Percentiles rank a stretch among this genome's conserved stretches.
Conservation (phyloP, 2,888 invertebrate genomes). For the Ceriagrion tenellum region DNA sequence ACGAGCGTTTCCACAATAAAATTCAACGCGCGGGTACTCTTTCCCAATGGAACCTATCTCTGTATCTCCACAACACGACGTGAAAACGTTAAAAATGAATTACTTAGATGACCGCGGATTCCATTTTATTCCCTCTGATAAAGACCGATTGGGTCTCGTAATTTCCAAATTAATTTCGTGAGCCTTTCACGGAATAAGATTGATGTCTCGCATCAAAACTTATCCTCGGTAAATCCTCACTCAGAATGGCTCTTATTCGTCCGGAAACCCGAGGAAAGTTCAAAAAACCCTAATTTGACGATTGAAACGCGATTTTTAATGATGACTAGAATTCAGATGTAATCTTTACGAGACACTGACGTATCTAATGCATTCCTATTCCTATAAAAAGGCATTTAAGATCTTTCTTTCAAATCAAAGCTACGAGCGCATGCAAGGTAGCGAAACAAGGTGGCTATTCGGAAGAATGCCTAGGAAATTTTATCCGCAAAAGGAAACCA, state of each 20-base stretch:
- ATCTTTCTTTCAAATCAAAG: neutral
- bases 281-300: neutral
- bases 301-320: neutral
- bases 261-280: slow-evolving; percentile 18
- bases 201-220: neutral
- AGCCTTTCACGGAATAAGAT: neutral
- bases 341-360: neutral
- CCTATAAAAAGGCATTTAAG: neutral
- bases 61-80: neutral
- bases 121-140: neutral
- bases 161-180: neutral
- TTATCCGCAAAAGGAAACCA: neutral
- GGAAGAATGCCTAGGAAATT: neutral
- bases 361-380: neutral
- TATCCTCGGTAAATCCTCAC: neutral
- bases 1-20: neutral
- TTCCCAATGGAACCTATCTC: neutral
- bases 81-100: neutral
- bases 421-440: neutral
- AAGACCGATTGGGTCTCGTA: neutral
- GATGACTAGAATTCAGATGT: neutral
- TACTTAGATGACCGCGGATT: neutral
- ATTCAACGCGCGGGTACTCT: neutral
- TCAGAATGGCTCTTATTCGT: slow-evolving; percentile 10
- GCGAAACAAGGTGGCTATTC: neutral